phyloP scores from a whole-genome alignment of 2,888 invertebrate species.

The Didymodactylos carnosus region DNA sequence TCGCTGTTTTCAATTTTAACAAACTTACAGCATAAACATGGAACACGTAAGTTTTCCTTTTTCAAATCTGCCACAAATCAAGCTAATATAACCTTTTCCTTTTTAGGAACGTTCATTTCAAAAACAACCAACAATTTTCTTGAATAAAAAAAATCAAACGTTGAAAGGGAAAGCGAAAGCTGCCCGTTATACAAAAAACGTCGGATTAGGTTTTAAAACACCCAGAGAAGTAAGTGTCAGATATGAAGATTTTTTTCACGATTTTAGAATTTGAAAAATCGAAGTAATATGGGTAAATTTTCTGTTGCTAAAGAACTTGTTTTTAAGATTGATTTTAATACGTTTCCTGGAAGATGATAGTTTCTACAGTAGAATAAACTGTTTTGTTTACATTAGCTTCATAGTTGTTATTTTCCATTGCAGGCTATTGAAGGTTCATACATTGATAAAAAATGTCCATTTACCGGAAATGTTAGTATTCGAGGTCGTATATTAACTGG shows the following conservation, averaged over 20 bases:
- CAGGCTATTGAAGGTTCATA: constrained; percentile 92
- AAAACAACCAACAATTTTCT: constrained; percentile 72
- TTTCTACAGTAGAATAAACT: no score
- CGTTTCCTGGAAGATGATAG: no score
- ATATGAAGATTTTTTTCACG: background rate
- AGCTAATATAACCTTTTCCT: no score
- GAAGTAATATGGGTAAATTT: no score
- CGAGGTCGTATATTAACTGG: constrained; percentile 89
- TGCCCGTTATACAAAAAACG: constrained; percentile 55
- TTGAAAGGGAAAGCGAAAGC: background rate
- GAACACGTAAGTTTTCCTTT: no score
- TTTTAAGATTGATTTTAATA: no score
- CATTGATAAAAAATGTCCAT: constrained; percentile 99
- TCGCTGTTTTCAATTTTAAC: no score
- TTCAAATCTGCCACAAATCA: no score
- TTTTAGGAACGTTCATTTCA: constrained; percentile 66
- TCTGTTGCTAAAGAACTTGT: no score
- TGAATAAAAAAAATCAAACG: constrained; percentile 66
- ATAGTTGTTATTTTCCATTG: constrained; percentile 17
- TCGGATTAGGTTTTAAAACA: constrained; percentile 89
- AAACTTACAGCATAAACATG: no score
- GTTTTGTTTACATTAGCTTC: no score
- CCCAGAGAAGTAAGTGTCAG: constrained; percentile 62
- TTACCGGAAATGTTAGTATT: constrained; percentile 92
- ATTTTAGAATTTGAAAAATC: background rate